These are phyloP conservation scores for Ptychodera flava DNA, from an alignment of 35 echinoderm and acorn worm species.

Conservation along the genomic window DNA sequence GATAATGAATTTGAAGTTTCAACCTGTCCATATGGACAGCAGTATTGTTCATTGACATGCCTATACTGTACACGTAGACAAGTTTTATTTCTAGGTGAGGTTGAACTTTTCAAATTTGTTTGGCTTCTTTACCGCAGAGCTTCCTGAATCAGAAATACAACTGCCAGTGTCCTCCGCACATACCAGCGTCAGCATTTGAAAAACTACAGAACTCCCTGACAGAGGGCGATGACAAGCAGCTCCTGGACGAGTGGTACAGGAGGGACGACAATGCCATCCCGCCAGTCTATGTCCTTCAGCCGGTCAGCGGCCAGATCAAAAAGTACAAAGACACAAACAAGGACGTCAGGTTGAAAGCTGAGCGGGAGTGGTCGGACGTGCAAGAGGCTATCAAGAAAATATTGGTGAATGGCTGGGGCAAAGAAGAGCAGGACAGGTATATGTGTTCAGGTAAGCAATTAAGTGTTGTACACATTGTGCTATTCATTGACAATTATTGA, in stretches of 20 bases:
- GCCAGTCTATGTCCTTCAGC: conserved; percentile 62
- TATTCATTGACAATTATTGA: too few species aligned
- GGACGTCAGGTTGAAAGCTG: not conserved
- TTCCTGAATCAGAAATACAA: conserved; percentile 96
- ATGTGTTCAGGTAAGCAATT: conserved; percentile 68
- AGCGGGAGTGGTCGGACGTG: not conserved
- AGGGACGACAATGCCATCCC: conserved; percentile 84
- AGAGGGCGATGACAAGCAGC: conserved; percentile 40
- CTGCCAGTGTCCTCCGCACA: conserved; percentile 43
- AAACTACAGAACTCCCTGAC: conserved; percentile 66
- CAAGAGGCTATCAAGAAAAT: conserved; percentile 69
- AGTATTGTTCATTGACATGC: too few species aligned
- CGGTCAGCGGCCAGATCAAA: not conserved
- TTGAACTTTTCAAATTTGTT: too few species aligned
- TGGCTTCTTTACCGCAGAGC: conserved; percentile 45
- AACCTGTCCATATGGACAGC: too few species aligned
- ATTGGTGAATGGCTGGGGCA: conserved; percentile 66
- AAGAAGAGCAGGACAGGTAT: conserved; percentile 89
- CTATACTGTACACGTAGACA: too few species aligned
- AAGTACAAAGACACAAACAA: not conserved
- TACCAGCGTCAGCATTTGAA: conserved; percentile 84
- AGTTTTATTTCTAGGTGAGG: too few species aligned
- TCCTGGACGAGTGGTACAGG: conserved; percentile 63
- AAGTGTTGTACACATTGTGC: too few species aligned
- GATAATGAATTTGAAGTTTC: too few species aligned